phyloP scores from a whole-genome alignment of 2,113 vertebrate species.

The Pipra filicauda region DNA sequence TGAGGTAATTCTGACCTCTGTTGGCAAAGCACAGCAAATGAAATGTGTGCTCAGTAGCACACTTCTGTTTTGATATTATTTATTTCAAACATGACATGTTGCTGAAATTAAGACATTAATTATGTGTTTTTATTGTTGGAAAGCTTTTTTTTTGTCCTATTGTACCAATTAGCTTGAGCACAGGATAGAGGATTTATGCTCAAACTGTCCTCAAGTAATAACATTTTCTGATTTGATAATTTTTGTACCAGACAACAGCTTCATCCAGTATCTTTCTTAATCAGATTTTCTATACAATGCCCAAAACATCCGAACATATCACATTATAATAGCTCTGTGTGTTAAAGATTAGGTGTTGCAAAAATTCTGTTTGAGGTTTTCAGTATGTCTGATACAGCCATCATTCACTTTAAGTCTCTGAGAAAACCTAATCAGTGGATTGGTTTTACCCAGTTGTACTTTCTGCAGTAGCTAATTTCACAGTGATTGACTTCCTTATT shows the following conservation, averaged over 20 bases:
- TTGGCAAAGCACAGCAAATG: slow-evolving; percentile 49
- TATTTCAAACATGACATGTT: background rate
- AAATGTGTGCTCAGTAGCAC: background rate
- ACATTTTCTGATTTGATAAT: background rate
- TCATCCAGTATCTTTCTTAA: background rate
- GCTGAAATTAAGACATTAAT: background rate
- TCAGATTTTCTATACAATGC: background rate
- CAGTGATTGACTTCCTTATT: background rate
- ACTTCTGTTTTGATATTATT: background rate
- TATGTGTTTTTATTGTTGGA: background rate
- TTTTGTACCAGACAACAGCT: background rate
- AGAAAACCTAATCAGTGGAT: background rate
- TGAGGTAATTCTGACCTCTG: slow-evolving; percentile 54
- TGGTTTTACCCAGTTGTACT: background rate
- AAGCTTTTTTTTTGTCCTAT: background rate
- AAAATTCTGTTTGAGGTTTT: background rate
- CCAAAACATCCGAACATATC: background rate
- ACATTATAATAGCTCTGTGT: background rate
- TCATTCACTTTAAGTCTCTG: background rate
- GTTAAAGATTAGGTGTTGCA: background rate
- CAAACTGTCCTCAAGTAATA: background rate
- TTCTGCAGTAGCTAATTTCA: background rate
- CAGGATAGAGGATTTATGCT: background rate
- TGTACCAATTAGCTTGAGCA: background rate
- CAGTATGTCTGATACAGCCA: background rate